Evolutionary conservation across 2,113 vertebrate species (phyloP).

Genomic region (Grantiella picta): DNA sequence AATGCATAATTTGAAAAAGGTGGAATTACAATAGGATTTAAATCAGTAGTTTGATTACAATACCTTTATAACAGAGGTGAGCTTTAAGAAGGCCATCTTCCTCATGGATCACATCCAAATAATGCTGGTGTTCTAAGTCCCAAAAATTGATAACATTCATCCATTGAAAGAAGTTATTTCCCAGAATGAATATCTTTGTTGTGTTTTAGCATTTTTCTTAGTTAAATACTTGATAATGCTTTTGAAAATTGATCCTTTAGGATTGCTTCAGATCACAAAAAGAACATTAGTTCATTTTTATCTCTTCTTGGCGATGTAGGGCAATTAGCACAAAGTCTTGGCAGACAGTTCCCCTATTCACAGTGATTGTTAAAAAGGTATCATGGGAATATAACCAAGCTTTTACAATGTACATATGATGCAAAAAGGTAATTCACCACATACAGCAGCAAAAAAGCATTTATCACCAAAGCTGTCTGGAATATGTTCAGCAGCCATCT

Average conservation of each 20-base stretch:
- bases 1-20: neutral
- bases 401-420: constrained; percentile 1
- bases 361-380: neutral
- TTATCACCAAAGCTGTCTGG: neutral
- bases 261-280: constrained; percentile 9
- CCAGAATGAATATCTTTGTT: neutral
- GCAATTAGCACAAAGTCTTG: constrained; percentile 39
- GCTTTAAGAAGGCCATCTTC: neutral
- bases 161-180: neutral
- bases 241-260: constrained; percentile 44
- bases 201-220: constrained; percentile 3
- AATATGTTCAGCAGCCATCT: neutral
- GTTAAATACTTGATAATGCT: constrained; percentile 13
- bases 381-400: neutral
- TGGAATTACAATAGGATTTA: neutral
- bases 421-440: neutral
- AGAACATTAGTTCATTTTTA: constrained; percentile 4
- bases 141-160: neutral
- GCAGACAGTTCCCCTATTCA: neutral
- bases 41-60: neutral
- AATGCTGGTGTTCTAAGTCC: neutral
- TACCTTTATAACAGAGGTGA: neutral
- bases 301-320: neutral
- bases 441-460: neutral
- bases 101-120: neutral